phyloP scores from a whole-genome alignment of 1,140 invertebrate species.

The Cotesia glomerata region DNA sequence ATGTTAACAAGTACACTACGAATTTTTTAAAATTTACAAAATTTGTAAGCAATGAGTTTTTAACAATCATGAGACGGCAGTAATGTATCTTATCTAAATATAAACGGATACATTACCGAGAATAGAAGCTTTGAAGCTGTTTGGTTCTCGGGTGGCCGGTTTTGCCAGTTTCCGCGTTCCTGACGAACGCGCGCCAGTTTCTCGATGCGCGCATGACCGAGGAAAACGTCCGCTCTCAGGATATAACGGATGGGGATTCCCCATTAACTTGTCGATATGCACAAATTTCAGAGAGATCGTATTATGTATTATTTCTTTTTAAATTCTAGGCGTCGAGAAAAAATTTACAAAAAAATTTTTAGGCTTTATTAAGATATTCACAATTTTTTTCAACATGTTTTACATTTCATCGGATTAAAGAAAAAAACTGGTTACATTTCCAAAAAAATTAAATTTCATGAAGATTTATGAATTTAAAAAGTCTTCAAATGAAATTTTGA shows the following conservation, averaged over 20 bases:
- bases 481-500: too few species aligned
- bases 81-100: background rate
- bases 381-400: too few species aligned
- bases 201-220: background rate
- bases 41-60: background rate
- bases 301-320: too few species aligned
- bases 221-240: slow-evolving; percentile 4
- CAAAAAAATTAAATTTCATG: too few species aligned
- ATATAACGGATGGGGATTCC: slow-evolving; percentile 18
- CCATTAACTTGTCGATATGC: slow-evolving; percentile 16
- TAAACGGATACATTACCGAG: background rate
- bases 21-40: too few species aligned
- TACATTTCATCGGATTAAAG: too few species aligned
- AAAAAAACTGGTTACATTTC: too few species aligned
- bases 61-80: background rate
- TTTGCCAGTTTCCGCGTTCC: slow-evolving; percentile 14
- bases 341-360: too few species aligned
- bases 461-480: too few species aligned
- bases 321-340: too few species aligned
- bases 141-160: background rate
- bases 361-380: too few species aligned
- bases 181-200: background rate
- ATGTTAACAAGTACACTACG: background rate
- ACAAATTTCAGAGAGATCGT: background rate
- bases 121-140: background rate